Evolutionary conservation across 2,888 invertebrate genomes (phyloP), one percentile per base, ranked within the genome.

Genomic region (Candidula unifasciata): DNA sequence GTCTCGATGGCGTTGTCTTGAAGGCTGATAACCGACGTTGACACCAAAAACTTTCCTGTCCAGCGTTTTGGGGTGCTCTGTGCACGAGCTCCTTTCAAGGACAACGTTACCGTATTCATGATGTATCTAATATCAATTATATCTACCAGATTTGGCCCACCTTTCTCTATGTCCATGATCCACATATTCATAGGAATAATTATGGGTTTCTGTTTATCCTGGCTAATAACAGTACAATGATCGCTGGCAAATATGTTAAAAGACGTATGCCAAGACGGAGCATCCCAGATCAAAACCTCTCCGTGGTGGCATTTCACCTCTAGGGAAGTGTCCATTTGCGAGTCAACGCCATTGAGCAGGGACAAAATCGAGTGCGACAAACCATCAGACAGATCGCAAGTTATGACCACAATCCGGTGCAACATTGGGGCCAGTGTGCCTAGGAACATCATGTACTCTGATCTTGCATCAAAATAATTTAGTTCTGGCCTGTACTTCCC

Each of bases 151-250:
- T 81, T 57, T 16, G 30, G 35, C 10, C 80, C 84, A 35, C 66
- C 74, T 44, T 52, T 73, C 16, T 64, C 60, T 13, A 80, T 52
- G 37, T 80, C 76, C 27, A 80, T 2, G 27, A 84, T 84, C 84
- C 84, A 84, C 76, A 80, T 54, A 68, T 84, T 84, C 84, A 84
- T 81, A 8, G 84, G 84, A 33, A 84, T 77, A 30, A 57, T 27
- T 5, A 76, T 33, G 0, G 18, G 21, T 37, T n/a, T 76, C 0
- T 21, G 21, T 21, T 30, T 33, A 27, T 76, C 74, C 24, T 33
- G 24, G 10, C 80, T 68, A n/a, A 84, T 52, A 18, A 84, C 21
- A 0, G 44, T 80, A 57, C 84, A 84, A n/a, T 76, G 73, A 24
- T 80, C 80, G 33, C 80, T 68, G 3, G 30, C 80, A 69, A 84